These are phyloP conservation scores for Saccopteryx leptura DNA, from an alignment of 2,113 vertebrate genomes.

Conservation along the genomic window DNA sequence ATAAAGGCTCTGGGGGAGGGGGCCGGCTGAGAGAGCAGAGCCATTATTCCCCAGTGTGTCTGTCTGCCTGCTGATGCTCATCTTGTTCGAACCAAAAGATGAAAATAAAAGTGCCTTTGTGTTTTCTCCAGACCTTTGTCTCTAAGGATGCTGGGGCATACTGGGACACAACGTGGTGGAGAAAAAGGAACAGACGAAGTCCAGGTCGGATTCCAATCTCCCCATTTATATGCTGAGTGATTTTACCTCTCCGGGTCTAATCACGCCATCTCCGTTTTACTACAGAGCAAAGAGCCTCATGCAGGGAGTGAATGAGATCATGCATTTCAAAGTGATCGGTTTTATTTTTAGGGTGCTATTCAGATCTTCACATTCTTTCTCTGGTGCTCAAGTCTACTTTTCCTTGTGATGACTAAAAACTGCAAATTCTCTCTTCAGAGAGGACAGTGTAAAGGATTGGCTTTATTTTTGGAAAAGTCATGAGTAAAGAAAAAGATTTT, in stretches of 20 bases:
- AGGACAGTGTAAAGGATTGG: neutral
- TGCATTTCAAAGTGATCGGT: conserved; percentile 20
- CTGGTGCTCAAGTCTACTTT: neutral
- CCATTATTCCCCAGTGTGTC: conserved; percentile 75
- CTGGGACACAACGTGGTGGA: neutral
- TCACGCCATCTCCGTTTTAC: conserved; percentile 3
- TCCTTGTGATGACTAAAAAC: neutral
- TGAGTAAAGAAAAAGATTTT: neutral
- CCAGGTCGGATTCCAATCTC: conserved; percentile 65
- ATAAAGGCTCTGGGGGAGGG: conserved; percentile 66
- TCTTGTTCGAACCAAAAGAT: conserved; percentile 68
- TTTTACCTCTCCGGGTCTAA: conserved; percentile 52
- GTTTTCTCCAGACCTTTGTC: conserved; percentile 65
- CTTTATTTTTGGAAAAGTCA: conserved; percentile 34
- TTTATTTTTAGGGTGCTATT: neutral
- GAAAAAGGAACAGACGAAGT: conserved; percentile 47
- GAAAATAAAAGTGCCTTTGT: conserved; percentile 80
- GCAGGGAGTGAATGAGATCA: neutral
- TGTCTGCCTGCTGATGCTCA: conserved; percentile 71
- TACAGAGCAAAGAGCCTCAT: conserved; percentile 37
- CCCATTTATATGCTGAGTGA: conserved; percentile 63
- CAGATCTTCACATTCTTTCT: neutral
- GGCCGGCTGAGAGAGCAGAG: conserved; percentile 43
- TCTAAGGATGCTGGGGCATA: neutral
- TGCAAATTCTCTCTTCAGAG: neutral